These are phyloP conservation scores for Eupithecia centaureata DNA, from an alignment of 2,888 invertebrate genomes.

Conservation along the genomic window DNA sequence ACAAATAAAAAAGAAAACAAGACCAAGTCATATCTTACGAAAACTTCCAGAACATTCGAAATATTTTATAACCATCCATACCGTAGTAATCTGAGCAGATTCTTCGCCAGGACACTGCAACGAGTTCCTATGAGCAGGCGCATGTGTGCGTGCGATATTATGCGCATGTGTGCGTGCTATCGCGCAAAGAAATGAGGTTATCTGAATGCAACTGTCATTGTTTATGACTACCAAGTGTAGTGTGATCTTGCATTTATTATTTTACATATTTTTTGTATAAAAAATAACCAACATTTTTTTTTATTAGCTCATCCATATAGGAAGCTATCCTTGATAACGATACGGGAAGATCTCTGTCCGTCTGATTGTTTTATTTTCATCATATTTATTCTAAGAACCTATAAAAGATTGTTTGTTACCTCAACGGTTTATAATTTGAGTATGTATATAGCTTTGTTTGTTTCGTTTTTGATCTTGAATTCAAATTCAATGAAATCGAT, in stretches of 20 bases:
- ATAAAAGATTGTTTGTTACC: no score
- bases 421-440: no score
- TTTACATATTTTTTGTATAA: not conserved
- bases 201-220: conserved; percentile 79
- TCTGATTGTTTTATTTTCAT: no score
- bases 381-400: no score
- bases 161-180: conserved; percentile 55
- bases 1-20: no score
- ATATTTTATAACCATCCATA: conserved; percentile 6
- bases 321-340: no score
- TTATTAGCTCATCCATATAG: no score
- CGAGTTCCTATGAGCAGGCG: conserved; percentile 17
- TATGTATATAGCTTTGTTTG: not conserved
- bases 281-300: no score
- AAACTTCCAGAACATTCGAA: not conserved
- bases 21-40: not conserved
- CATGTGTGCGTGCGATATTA: no score
- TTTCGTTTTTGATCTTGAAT: not conserved
- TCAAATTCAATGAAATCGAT: not conserved
- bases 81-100: conserved; percentile 3
- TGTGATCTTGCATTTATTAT: conserved; percentile 45
- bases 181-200: conserved; percentile 83
- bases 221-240: conserved; percentile 56
- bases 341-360: no score
- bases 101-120: conserved; percentile 22